A percentile compares a stretch with the other conserved stretches of the same genome.
Evolutionary conservation across 2,113 vertebrate genomes (phyloP).

Genomic region (Scomber scombrus): DNA sequence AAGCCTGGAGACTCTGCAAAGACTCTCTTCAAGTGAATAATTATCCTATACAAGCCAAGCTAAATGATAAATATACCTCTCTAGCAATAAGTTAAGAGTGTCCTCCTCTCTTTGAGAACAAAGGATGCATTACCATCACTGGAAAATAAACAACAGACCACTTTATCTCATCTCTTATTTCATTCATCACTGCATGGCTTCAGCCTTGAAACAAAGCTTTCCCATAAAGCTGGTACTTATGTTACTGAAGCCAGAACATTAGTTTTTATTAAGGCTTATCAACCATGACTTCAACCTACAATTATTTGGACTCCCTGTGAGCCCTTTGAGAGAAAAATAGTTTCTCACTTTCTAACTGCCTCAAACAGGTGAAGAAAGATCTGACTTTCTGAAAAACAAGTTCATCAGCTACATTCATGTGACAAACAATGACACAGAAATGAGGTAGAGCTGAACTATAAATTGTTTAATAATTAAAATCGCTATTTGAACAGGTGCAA

Average conservation of each 20-base stretch:
- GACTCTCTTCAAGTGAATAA: conserved; percentile 21
- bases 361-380: background rate
- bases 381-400: background rate
- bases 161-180: conserved; percentile 50
- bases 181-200: conserved; percentile 46
- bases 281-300: conserved; percentile 30
- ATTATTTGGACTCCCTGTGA: conserved; percentile 45
- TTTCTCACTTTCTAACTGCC: conserved; percentile 5
- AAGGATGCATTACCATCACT: conserved; percentile 16
- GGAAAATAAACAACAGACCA: conserved; percentile 36
- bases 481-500: background rate
- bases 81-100: conserved; percentile 10
- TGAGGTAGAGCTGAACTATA: background rate
- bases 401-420: background rate
- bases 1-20: conserved; percentile 22
- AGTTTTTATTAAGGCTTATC: conserved; percentile 62
- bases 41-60: conserved; percentile 32
- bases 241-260: conserved; percentile 22
- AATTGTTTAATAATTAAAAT: background rate
- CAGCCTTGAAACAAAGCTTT: conserved; percentile 46
- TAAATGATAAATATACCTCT: conserved; percentile 36
- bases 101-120: background rate
- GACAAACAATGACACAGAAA: background rate
- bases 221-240: conserved; percentile 23
- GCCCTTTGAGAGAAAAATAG: conserved; percentile 16